A percentile compares a stretch with the other conserved stretches of the same genome.
phyloP scores from a whole-genome alignment of 2,797 vertebrate genomes.

The Falco novaeseelandiae region DNA sequence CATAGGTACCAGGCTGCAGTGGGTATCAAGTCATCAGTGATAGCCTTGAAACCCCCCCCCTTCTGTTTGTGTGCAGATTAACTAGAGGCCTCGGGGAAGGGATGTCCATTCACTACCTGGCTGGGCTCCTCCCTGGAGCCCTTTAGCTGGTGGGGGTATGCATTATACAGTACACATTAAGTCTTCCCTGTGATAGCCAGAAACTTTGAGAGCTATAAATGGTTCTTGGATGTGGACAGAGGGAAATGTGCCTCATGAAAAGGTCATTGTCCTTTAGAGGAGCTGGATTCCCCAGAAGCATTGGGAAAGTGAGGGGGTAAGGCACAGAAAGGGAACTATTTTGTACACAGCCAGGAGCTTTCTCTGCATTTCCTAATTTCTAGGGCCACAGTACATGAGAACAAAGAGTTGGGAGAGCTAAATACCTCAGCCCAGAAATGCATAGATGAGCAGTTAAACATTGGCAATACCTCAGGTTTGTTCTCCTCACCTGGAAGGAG shows the following conservation, averaged over 20 bases:
- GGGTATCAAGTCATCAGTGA: not conserved
- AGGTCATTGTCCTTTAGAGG: not conserved
- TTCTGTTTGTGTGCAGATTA: not conserved
- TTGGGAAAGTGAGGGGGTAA: not conserved
- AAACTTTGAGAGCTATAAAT: not conserved
- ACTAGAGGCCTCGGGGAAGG: not conserved
- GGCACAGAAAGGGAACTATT: not conserved
- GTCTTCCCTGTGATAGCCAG: not conserved
- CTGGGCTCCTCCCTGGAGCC: not conserved
- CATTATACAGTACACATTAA: not conserved
- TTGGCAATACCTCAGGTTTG: not conserved
- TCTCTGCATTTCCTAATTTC: not conserved
- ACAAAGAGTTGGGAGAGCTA: not conserved
- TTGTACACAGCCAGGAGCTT: not conserved
- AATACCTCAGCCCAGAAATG: not conserved
- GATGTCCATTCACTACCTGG: not conserved
- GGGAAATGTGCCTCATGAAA: not conserved
- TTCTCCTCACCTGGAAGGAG: not conserved
- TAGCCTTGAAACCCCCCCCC: not conserved
- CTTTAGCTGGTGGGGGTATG: not conserved
- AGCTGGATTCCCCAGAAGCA: not conserved
- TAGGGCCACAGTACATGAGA: not conserved
- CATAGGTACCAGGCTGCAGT: constrained; percentile 76
- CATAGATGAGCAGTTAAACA: not conserved
- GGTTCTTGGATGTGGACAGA: not conserved